Conservation (phyloP, 2,797 vertebrate genomes). For the Antennarius maculatus region DNA sequence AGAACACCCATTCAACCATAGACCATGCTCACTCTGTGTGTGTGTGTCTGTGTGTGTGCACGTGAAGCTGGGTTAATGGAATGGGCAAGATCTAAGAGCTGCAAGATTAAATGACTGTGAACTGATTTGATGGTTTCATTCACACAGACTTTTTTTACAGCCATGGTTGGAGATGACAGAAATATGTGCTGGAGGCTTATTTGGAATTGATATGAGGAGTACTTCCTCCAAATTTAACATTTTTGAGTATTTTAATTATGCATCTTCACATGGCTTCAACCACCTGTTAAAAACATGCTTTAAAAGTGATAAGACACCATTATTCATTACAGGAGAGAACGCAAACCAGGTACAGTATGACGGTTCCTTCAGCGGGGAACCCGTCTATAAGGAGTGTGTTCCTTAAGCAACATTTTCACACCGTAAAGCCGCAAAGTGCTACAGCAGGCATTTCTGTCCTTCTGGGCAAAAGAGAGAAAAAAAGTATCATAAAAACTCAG, state of each 20-base stretch:
- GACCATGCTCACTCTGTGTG: conserved; percentile 20
- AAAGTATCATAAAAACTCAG: conserved; percentile 13
- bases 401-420: conserved; percentile 6
- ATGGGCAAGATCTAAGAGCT: conserved; percentile 68
- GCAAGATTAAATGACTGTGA: conserved; percentile 75
- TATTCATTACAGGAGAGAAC: neutral
- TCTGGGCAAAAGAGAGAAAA: neutral
- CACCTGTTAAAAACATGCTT: conserved; percentile 10
- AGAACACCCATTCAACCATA: conserved; percentile 57
- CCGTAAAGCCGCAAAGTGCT: conserved; percentile 17
- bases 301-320: neutral
- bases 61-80: conserved; percentile 75
- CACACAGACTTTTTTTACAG: conserved; percentile 33
- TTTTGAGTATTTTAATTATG: neutral
- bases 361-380: neutral
- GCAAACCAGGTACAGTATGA: neutral
- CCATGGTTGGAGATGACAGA: conserved; percentile 38
- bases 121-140: conserved; percentile 71
- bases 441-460: neutral
- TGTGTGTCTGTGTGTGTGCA: neutral
- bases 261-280: conserved; percentile 4
- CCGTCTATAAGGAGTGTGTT: neutral
- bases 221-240: conserved; percentile 33
- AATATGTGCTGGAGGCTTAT: conserved; percentile 35
- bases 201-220: conserved; percentile 41